Evolutionary conservation across 2,113 vertebrate genomes (phyloP), one percentile per base, ranked within the genome.

Genomic region (Corythaeola cristata): DNA sequence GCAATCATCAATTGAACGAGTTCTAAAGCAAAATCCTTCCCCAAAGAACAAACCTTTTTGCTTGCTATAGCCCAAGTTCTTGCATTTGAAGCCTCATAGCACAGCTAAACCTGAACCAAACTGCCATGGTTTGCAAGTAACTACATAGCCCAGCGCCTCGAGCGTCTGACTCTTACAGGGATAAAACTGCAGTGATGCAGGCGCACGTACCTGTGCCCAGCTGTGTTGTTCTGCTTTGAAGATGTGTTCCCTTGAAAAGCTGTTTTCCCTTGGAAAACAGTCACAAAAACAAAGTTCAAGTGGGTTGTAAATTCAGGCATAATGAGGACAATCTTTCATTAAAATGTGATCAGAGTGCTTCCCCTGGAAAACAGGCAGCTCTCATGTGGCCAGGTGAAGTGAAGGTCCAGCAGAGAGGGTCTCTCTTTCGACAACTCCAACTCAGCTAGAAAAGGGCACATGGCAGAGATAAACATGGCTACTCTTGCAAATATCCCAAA

Each of bases 141-240:
- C 32, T 15, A 11, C 47, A 16, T 13, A 32, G 62, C 6, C 17
- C 49, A 41, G n/a, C 11, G 30, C 1, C 1, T 33, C 2, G 5
- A 30, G 12, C 2, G 0, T 23, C 64, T 35, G 11, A 32, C 26
- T 60, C 62, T 28, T 30, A 39, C 39, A 52, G 28, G 27, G 64
- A 32, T 50, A 33, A 82, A 82, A 45, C 52, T 20, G 18, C 2
- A 1, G 24, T 67, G 76, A 33, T 0, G 2, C 27, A 56, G 30
- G 60, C 32, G 6, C 55, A 45, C 2, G 0, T 24, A 41, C 17
- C 28, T 47, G 33, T 39, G 76, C 30, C 21, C 13, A 0, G 1
- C 52, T 67, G 50, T 50, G 74, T 17, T 8, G 0, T 66, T 62
- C 39, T 26, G 9, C 58, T 67, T 72, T n/a, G 69, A 85, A 76